phyloP scores from a whole-genome alignment of 1,140 invertebrate genomes.

The Drosophila repletoides region DNA sequence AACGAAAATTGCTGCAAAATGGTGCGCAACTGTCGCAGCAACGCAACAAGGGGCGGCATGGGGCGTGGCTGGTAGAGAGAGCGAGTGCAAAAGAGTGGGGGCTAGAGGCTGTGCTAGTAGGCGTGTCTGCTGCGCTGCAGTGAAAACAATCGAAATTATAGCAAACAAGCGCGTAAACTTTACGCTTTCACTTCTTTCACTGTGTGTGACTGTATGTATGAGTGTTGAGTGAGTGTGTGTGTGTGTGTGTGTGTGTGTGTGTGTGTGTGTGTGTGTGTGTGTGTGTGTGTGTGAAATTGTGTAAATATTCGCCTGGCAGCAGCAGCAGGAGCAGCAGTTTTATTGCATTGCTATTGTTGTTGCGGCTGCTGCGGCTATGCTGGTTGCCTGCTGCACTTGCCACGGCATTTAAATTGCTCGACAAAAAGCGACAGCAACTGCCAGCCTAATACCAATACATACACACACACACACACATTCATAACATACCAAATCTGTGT shows the following conservation, averaged over 20 bases:
- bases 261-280: constrained; percentile 26
- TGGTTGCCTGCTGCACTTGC: constrained; percentile 28
- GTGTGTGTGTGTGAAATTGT: constrained; percentile 24
- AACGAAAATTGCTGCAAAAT: constrained; percentile 43
- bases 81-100: constrained; percentile 19
- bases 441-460: constrained; percentile 56
- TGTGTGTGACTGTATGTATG: constrained; percentile 13
- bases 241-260: not conserved
- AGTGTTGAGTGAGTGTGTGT: constrained; percentile 25
- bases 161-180: constrained; percentile 78
- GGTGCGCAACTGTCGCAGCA: constrained; percentile 48
- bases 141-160: constrained; percentile 80
- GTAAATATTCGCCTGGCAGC: constrained; percentile 11
- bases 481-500: constrained; percentile 2
- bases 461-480: constrained; percentile 7
- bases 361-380: constrained; percentile 46
- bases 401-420: constrained; percentile 65
- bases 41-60: not conserved
- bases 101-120: constrained; percentile 19
- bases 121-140: constrained; percentile 38
- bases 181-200: constrained; percentile 60
- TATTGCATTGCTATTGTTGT: constrained; percentile 51
- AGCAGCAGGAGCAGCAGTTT: no score
- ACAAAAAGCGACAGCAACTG: constrained; percentile 64
- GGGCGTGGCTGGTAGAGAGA: not conserved